Evolutionary conservation across 2,797 vertebrate genomes (phyloP), one percentile per base, ranked within the genome.

Genomic region (Pempheris klunzingeri): DNA sequence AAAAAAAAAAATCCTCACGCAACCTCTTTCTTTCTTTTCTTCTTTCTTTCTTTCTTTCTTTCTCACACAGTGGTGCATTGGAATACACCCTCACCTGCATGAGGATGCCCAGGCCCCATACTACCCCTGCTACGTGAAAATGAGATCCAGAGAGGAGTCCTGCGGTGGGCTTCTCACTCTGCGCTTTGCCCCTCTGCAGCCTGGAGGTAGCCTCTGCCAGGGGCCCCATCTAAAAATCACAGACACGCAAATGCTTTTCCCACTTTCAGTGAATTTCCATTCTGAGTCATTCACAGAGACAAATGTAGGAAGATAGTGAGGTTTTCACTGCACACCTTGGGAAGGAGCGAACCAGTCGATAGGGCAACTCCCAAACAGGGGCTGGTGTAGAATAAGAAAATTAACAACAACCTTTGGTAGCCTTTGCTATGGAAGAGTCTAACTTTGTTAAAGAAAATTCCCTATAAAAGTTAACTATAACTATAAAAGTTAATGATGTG

Each of bases 81-180:
- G 70, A 78, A 69, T 63, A 57, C 72, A 57, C 75, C 74, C 75
- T 84, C 64, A 80, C 84, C 87, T 86, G 72, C 81, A 69, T 61
- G 74, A 77, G 85, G 80, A 83, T 60, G 57, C 72, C 74, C 87
- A 68, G 73, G 69, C 70, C 86, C 80, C 72, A 69, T 84, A 43
- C 86, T 88, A 65, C 90, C 90, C 88, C 90, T 77, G 87, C 90
- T 72, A 92, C 88, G 94, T 94, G 93, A 92, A 93, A 93, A 94
- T 94, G 89, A 94, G 90, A 89, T 87, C 90, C 88, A 92, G 91
- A 89, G 84, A 78, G 85, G 78, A 87, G 82, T 74, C 92, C 84
- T 84, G 86, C 71, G 34, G 92, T 75, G 87, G 87, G 80, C 82
- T 86, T 91, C 91, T 91, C 86, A 85, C 90, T 90, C 90, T 80